A percentile compares a stretch with the other conserved stretches of the same genome.
Evolutionary conservation across 1,140 invertebrate species (phyloP).

Genomic region (Eufriesea mexicana): DNA sequence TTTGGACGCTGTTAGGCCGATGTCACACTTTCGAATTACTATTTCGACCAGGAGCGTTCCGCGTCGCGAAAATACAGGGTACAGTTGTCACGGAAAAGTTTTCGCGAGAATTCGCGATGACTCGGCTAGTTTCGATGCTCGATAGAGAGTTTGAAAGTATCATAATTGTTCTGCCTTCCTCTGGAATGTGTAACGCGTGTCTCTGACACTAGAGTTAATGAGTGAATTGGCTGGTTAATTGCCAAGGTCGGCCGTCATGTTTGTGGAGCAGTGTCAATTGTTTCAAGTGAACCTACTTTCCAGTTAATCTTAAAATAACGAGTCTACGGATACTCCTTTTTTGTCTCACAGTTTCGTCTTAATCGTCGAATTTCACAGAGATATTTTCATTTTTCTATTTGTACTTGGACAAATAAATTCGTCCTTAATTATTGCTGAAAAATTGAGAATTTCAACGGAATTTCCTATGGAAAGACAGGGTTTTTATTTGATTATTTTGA

Average conservation of each 20-base stretch:
- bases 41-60: not conserved
- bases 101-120: not conserved
- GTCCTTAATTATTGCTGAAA: no score
- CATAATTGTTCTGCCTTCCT: not conserved
- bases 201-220: conserved; percentile 2
- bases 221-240: conserved; percentile 21
- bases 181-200: conserved; percentile 35
- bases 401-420: no score
- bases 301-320: conserved; percentile 8
- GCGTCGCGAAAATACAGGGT: not conserved
- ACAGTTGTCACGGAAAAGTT: not conserved
- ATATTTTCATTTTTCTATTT: not conserved
- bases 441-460: no score
- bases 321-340: not conserved
- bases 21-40: no score
- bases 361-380: not conserved
- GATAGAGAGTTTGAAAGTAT: not conserved
- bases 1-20: not conserved
- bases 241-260: conserved; percentile 10
- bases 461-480: not conserved
- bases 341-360: no score
- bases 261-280: conserved; percentile 39
- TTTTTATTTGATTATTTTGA: not conserved
- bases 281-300: conserved; percentile 7
- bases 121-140: not conserved